Conservation (phyloP, 1,140 invertebrate species). For the Macrobrachium rosenbergii region DNA sequence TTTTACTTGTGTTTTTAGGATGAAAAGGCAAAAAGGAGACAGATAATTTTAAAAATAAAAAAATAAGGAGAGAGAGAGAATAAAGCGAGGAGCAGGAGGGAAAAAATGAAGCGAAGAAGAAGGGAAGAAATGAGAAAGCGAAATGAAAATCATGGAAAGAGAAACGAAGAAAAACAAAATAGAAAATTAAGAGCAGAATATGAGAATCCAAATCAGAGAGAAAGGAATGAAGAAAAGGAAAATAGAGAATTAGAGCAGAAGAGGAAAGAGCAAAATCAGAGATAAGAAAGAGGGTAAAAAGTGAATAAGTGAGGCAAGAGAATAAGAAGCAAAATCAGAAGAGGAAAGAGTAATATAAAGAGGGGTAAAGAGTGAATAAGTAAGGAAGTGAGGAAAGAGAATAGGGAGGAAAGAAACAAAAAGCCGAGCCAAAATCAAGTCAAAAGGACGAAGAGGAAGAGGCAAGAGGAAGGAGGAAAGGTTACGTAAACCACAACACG, state of each 20-base stretch:
- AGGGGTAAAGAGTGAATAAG: not conserved
- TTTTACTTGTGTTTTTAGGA: no score
- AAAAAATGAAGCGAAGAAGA: not conserved
- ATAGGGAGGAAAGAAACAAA: not conserved
- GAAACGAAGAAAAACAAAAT: not conserved
- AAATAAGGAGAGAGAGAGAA: not conserved
- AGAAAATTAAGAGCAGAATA: no score
- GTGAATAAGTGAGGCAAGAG: not conserved
- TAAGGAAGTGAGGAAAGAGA: not conserved
- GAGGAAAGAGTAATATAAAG: not conserved
- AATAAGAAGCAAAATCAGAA: not conserved
- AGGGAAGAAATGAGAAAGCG: not conserved
- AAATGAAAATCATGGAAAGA: not conserved
- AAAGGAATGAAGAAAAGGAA: no score
- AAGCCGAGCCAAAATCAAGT: not conserved
- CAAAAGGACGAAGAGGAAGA: not conserved
- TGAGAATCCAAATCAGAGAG: no score
- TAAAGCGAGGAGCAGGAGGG: not conserved
- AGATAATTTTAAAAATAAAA: not conserved
- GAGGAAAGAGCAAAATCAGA: not conserved
- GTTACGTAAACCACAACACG: not conserved
- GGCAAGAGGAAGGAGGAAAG: not conserved
- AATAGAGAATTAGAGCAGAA: no score
- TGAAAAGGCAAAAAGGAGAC: not conserved
- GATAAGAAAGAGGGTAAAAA: not conserved